Conservation (phyloP, 2,113 vertebrate genomes). For the Donacobius atricapilla region DNA sequence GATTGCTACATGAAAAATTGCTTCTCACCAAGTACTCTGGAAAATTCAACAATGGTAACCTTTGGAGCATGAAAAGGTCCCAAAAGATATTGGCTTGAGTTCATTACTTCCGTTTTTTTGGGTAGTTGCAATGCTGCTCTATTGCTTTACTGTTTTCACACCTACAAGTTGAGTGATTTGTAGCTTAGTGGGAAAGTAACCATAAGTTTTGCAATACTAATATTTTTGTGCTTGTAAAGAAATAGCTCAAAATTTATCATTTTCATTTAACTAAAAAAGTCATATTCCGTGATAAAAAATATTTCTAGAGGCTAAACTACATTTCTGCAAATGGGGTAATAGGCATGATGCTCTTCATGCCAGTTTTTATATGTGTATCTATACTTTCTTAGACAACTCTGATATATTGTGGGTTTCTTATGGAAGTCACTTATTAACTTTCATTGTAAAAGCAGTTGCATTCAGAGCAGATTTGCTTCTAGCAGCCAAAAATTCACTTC, state of each 20-base stretch:
- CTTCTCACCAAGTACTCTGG: neutral
- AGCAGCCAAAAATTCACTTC: neutral
- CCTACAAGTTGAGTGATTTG: neutral
- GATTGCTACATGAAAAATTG: neutral
- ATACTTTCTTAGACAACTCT: neutral
- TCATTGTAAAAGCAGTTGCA: neutral
- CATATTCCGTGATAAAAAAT: neutral
- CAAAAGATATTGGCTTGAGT: neutral
- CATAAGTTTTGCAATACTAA: neutral
- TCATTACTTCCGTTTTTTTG: neutral
- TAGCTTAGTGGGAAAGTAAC: neutral
- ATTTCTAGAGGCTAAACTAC: neutral
- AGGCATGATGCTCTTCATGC: neutral
- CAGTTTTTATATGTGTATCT: neutral
- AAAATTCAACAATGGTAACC: neutral
- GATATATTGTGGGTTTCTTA: neutral
- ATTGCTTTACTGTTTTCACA: neutral
- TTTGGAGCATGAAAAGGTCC: slow-evolving; percentile 15
- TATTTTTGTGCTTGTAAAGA: neutral
- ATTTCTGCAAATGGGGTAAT: neutral
- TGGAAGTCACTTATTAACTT: neutral
- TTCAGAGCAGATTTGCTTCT: neutral
- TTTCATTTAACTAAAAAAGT: neutral
- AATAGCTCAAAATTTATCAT: neutral
- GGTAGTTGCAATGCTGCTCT: neutral